These are phyloP conservation scores for Loripinus fragilis DNA, from an alignment of 2,888 invertebrate species.

Conservation along the genomic window DNA sequence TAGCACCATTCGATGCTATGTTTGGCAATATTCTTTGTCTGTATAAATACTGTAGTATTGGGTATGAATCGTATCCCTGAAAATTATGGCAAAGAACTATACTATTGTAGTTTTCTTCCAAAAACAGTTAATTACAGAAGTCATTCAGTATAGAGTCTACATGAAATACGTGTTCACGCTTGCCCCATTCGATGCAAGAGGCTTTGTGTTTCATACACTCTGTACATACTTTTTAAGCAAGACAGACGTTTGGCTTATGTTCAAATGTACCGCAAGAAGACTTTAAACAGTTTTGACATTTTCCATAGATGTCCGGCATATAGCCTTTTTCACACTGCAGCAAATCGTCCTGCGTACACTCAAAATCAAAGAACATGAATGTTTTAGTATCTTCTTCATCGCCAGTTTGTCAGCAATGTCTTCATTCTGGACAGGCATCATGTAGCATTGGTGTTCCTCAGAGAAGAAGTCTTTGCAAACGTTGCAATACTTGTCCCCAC, in stretches of 20 bases:
- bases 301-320: slow-evolving; percentile 1
- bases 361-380: slow-evolving; percentile 28
- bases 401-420: slow-evolving; percentile 1
- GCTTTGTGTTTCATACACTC: slow-evolving; percentile 10
- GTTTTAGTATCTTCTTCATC: slow-evolving; percentile 23
- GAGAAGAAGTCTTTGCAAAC: neutral
- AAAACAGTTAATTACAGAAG: slow-evolving; percentile 7
- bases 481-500: neutral
- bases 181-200: slow-evolving; percentile 19
- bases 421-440: neutral
- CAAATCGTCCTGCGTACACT: slow-evolving; percentile 26
- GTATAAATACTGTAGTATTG: neutral
- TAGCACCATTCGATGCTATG: neutral
- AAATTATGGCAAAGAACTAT: slow-evolving; percentile 9
- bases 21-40: neutral
- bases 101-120: neutral
- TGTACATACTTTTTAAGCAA: slow-evolving; percentile 32
- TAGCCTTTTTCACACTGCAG: slow-evolving; percentile 10
- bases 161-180: neutral
- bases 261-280: slow-evolving; percentile 22
- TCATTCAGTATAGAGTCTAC: neutral
- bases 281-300: slow-evolving; percentile 20
- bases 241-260: slow-evolving; percentile 27
- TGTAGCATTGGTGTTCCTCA: neutral
- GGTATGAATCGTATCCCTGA: neutral